These are phyloP conservation scores for Mesocentrotus franciscanus DNA, from an alignment of 53 echinoderm and acorn worm genomes.

Conservation along the genomic window DNA sequence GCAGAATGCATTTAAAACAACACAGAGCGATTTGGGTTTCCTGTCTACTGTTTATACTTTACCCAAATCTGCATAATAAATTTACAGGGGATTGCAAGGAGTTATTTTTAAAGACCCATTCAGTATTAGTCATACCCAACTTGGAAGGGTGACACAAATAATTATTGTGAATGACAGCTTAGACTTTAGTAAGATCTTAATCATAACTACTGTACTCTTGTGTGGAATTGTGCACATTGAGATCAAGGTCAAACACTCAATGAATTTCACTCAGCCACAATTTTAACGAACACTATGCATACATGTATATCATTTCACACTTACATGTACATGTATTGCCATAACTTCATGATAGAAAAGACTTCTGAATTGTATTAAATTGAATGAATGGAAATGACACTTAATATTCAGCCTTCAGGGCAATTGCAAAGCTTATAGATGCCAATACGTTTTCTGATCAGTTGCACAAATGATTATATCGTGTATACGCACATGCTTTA, in stretches of 20 bases:
- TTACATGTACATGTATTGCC: neutral
- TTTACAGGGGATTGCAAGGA: constrained; percentile 15
- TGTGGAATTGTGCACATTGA: neutral
- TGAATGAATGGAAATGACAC: neutral
- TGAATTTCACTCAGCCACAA: neutral
- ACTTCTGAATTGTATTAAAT: neutral
- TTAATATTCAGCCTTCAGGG: constrained; percentile 14
- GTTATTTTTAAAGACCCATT: constrained; percentile 47
- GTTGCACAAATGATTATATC: neutral
- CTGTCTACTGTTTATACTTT: constrained; percentile 19
- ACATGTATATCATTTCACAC: no score
- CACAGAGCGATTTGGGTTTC: neutral
- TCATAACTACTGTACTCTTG: constrained; percentile 14
- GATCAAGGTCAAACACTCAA: constrained; percentile 35
- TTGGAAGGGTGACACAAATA: constrained; percentile 31
- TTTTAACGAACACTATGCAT: neutral
- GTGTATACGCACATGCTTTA: neutral
- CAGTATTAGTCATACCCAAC: constrained; percentile 42
- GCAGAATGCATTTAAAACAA: constrained; percentile 17
- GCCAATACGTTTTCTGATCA: neutral
- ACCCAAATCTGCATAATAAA: constrained; percentile 12
- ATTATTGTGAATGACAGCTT: constrained; percentile 29
- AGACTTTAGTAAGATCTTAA: constrained; percentile 42
- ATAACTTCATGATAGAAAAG: neutral
- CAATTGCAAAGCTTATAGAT: constrained; percentile 22